Evolutionary conservation across 2,888 invertebrate species (phyloP).

Genomic region (Oconnorella tubifera): DNA sequence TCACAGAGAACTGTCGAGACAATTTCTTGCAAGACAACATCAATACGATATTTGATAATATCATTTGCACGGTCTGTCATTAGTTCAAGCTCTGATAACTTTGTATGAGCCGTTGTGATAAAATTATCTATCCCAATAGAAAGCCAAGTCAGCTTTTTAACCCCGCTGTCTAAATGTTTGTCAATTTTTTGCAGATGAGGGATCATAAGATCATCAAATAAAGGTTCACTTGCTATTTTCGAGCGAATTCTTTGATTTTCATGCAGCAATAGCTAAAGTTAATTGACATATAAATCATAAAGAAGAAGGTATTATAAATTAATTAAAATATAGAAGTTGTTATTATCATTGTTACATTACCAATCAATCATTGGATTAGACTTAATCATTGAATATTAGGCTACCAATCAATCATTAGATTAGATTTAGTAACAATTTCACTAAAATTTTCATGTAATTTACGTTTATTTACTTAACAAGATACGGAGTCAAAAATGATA

Average conservation of each 20-base stretch:
- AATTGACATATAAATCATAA: neutral
- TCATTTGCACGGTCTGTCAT: conserved; percentile 70
- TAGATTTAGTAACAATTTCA: too few species aligned
- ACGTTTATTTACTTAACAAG: too few species aligned
- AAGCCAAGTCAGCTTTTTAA: conserved; percentile 82
- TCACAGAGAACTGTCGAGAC: conserved; percentile 76
- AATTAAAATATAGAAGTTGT: too few species aligned
- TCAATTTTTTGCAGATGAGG: conserved; percentile 84
- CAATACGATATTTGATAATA: conserved; percentile 82
- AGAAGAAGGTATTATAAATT: too few species aligned
- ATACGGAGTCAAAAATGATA: too few species aligned
- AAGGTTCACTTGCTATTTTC: conserved; percentile 64
- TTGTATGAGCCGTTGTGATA: conserved; percentile 61
- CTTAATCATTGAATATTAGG: too few species aligned
- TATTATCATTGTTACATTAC: too few species aligned
- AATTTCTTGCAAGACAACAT: conserved; percentile 82
- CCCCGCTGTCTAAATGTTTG: conserved; percentile 75
- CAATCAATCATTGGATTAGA: too few species aligned
- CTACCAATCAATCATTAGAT: too few species aligned
- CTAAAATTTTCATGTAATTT: too few species aligned
- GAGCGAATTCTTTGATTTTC: conserved; percentile 50
- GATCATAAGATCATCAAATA: conserved; percentile 82
- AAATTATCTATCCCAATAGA: conserved; percentile 60
- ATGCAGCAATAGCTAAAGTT: conserved; percentile 52
- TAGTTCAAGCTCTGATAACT: conserved; percentile 47